A percentile compares a stretch with the other conserved stretches of the same genome.
Evolutionary conservation across 2,113 vertebrate species (phyloP).

Genomic region (Laterallus jamaicensis): DNA sequence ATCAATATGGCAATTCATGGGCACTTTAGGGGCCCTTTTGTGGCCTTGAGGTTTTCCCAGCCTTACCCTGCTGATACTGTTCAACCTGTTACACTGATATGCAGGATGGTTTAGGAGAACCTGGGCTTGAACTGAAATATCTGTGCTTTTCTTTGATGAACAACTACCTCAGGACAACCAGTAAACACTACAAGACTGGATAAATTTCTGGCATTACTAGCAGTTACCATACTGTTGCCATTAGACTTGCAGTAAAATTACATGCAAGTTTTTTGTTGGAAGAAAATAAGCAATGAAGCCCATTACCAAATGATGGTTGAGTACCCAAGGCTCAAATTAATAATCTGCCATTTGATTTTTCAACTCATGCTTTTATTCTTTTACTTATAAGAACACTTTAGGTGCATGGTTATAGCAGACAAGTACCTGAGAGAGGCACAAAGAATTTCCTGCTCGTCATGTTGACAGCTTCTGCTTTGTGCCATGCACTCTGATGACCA

Average conservation of each 20-base stretch:
- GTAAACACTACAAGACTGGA: neutral
- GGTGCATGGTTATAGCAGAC: neutral
- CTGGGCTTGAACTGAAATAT: neutral
- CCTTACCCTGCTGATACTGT: neutral
- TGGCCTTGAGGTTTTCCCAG: neutral
- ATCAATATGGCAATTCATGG: accelerated
- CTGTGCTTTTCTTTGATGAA: neutral
- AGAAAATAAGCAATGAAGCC: neutral
- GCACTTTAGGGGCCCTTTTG: no score
- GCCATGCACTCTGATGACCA: neutral
- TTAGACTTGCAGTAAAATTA: neutral
- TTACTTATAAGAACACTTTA: neutral
- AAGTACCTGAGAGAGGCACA: neutral
- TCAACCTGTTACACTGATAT: neutral
- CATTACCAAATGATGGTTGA: neutral
- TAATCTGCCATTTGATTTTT: neutral
- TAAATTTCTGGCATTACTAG: neutral
- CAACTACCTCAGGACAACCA: neutral
- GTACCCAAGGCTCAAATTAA: neutral
- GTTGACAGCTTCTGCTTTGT: neutral
- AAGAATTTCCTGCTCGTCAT: neutral
- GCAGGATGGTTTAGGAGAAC: neutral
- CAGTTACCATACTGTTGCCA: neutral
- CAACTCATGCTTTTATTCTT: neutral
- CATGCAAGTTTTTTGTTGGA: neutral